Evolutionary conservation across 2,797 vertebrate genomes (phyloP).

Genomic region (Neosalanx taihuensis): DNA sequence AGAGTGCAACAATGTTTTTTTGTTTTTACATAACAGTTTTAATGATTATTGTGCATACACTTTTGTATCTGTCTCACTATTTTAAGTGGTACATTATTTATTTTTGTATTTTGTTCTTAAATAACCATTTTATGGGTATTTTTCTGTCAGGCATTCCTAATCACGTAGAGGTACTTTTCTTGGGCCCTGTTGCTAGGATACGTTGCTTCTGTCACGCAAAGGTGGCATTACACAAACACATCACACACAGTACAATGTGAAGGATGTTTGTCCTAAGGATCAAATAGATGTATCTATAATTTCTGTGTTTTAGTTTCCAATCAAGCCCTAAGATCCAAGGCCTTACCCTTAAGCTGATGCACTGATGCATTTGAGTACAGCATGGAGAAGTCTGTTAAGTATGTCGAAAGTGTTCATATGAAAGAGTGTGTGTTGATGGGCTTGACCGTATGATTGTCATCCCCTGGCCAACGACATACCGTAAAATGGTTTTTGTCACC

Average conservation of each 20-base stretch:
- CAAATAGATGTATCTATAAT: constrained; percentile 5
- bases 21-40: constrained; percentile 48
- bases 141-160: constrained; percentile 72
- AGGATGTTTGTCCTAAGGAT: constrained; percentile 29
- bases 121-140: constrained; percentile 63
- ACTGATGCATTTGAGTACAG: constrained; percentile 26
- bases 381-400: neutral
- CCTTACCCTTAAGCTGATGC: constrained; percentile 42
- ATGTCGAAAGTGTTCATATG: constrained; percentile 29
- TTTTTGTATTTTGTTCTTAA: constrained; percentile 71
- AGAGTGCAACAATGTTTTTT: constrained; percentile 47
- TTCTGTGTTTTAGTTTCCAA: constrained; percentile 34
- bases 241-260: constrained; percentile 13
- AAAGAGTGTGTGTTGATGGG: constrained; percentile 34
- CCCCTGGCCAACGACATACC: constrained; percentile 28
- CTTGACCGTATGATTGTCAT: constrained; percentile 28
- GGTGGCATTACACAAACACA: constrained; percentile 17
- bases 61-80: constrained; percentile 69
- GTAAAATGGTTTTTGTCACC: constrained; percentile 36
- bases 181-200: constrained; percentile 45
- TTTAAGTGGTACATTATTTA: constrained; percentile 70
- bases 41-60: constrained; percentile 57
- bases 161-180: constrained; percentile 44
- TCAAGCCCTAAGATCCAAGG: constrained; percentile 38
- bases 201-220: constrained; percentile 17